Evolutionary conservation across 2,113 vertebrate genomes (phyloP), one percentile per base, ranked within the genome.

Genomic region (Emydura subglobosa): DNA sequence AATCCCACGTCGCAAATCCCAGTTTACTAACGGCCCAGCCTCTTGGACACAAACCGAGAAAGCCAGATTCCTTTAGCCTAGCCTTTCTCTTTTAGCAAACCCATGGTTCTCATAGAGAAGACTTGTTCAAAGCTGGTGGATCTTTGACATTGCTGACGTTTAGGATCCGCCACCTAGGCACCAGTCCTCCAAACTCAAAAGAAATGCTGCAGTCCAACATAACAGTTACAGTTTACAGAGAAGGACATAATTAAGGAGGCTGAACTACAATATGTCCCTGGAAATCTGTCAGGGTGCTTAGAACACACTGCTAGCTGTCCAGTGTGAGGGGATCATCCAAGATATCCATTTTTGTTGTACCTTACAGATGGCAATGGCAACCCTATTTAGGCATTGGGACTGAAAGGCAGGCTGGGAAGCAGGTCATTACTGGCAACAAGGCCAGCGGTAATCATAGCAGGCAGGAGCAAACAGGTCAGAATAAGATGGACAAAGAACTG

Each of bases 251-350:
- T 81, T 12, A 88, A 50, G 34, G 47, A 68, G 29, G 82, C 53
- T 88, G 83, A 91, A 93, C 92, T 50, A 81, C 4, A 85, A 10
- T 42, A 17, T 55, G 3, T 61, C 88, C 88, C 90, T 22, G 79
- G 27, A 83, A 94, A 89, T 55, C 22, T 25, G 54, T 24, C 22
- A 55, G 22, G 54, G 54, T 55, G 8, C 54, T 29, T 5, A 59
- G 11, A 29, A 59, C 25, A 31, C 10, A 59, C 25, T 59, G 11
- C 11, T 25, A 59, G 57, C 5, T 59, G 57, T 29, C 57, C 57
- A 59, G 57, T 59, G 57, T 59, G 27, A 11, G 24, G 55, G 57
- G 57, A 59, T 59, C 57, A 59, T 12, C 57, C 57, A 29, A 59
- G 11, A 59, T 59, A 25, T 29, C 27, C 57, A 59, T 59, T 29